Percentiles rank a stretch among this genome's conserved stretches.
Conservation (phyloP, 2,797 vertebrate species). For the Jordanella pulchra region DNA sequence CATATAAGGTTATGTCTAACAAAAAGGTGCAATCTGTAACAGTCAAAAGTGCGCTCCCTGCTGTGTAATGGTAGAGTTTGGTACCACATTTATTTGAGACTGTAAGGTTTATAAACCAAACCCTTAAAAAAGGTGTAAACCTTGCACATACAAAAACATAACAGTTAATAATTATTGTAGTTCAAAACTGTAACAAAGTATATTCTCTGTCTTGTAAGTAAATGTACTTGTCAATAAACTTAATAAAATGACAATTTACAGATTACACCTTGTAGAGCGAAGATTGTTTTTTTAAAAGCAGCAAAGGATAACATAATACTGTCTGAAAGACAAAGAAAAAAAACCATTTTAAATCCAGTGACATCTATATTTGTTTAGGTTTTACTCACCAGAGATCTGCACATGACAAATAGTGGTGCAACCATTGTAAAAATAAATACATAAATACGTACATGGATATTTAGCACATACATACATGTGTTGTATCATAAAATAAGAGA, state of each 20-base stretch:
- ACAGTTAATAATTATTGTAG: constrained; percentile 37
- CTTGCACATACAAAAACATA: constrained; percentile 62
- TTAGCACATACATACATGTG: constrained; percentile 77
- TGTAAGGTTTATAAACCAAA: constrained; percentile 66
- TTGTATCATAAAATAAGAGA: constrained; percentile 82
- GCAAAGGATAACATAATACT: constrained; percentile 71
- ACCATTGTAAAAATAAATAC: constrained; percentile 84
- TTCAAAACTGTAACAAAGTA: constrained; percentile 52
- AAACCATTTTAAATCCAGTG: constrained; percentile 69
- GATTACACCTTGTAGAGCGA: constrained; percentile 76
- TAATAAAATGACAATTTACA: constrained; percentile 73
- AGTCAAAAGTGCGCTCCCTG: constrained; percentile 78
- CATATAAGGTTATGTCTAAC: constrained; percentile 62
- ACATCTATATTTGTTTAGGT: constrained; percentile 58
- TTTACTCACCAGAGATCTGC: constrained; percentile 59
- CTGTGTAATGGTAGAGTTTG: constrained; percentile 54
- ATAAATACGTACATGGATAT: constrained; percentile 83
- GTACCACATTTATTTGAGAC: constrained; percentile 42
- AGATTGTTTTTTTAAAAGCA: constrained; percentile 62
- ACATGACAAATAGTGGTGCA: constrained; percentile 76
- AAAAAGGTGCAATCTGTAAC: constrained; percentile 81
- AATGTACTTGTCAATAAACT: constrained; percentile 42
- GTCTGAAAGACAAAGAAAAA: constrained; percentile 59
- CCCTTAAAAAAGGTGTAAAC: constrained; percentile 59
- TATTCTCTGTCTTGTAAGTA: constrained; percentile 50